A percentile compares a stretch with the other conserved stretches of the same genome.
These are phyloP conservation scores for Enteromius fasciolatus DNA, from an alignment of 2,797 vertebrate genomes.

Conservation along the genomic window DNA sequence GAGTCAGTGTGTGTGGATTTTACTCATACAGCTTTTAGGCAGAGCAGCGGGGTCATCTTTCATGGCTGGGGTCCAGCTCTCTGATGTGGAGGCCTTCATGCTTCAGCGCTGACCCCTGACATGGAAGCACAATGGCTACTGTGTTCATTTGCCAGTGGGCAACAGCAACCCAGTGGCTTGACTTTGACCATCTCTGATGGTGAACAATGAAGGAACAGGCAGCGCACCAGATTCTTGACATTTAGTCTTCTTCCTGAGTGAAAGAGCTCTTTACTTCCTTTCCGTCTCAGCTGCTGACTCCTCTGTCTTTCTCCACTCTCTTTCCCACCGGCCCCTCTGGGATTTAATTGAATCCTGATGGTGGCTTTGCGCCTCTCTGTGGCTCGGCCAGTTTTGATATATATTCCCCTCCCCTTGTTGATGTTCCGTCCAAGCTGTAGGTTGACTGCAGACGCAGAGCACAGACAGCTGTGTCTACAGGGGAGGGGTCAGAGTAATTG, in stretches of 20 bases:
- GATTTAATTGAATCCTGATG: constrained; percentile 58
- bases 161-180: constrained; percentile 27
- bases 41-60: constrained; percentile 44
- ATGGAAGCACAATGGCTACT: constrained; percentile 55
- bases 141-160: constrained; percentile 45
- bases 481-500: not conserved
- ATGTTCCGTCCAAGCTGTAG: constrained; percentile 27
- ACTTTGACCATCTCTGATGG: constrained; percentile 28
- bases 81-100: constrained; percentile 60
- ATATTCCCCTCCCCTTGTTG: constrained; percentile 12
- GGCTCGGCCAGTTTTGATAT: constrained; percentile 5
- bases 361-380: constrained; percentile 32
- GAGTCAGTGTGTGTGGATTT: constrained; percentile 24
- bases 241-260: constrained; percentile 41
- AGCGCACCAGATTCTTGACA: constrained; percentile 45
- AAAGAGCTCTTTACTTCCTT: constrained; percentile 49
- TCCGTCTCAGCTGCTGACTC: constrained; percentile 39
- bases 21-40: constrained; percentile 37
- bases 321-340: constrained; percentile 36
- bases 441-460: constrained; percentile 20
- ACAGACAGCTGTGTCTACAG: constrained; percentile 30
- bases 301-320: constrained; percentile 44
- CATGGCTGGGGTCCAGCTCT: constrained; percentile 26
- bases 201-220: constrained; percentile 32
- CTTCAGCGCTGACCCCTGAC: constrained; percentile 68